These are phyloP conservation scores for Oncopeltus fasciatus DNA, from an alignment of 1,140 invertebrate genomes.

Conservation along the genomic window DNA sequence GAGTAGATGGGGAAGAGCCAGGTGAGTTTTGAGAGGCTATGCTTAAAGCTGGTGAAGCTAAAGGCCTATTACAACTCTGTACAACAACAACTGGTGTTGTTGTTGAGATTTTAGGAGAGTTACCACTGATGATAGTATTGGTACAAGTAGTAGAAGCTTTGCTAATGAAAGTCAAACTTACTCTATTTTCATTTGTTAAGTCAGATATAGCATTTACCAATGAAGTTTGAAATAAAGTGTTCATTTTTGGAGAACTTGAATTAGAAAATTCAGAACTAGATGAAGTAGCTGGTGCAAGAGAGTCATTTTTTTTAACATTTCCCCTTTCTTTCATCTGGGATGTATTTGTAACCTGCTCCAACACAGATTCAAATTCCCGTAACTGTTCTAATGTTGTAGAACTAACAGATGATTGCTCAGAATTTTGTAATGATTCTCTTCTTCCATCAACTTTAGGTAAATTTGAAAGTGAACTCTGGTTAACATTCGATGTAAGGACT, in stretches of 20 bases:
- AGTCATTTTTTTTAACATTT: constrained; percentile 30
- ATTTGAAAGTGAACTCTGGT: constrained; percentile 28
- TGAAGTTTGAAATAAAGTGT: constrained; percentile 16
- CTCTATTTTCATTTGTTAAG: constrained; percentile 18
- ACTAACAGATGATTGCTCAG: constrained; percentile 33
- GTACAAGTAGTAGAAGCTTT: constrained; percentile 13
- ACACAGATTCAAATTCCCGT: constrained; percentile 64
- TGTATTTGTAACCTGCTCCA: constrained; percentile 46
- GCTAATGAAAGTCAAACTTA: constrained; percentile 20
- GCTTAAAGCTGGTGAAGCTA: constrained; percentile 40
- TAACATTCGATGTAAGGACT: constrained; percentile 32
- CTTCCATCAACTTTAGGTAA: constrained; percentile 34
- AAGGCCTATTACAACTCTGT: constrained; percentile 42
- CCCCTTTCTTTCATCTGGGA: constrained; percentile 46
- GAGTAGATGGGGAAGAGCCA: constrained; percentile 31
- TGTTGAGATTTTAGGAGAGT: constrained; percentile 32
- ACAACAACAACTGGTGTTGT: constrained; percentile 43
- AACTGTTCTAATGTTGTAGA: constrained; percentile 56
- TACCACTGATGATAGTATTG: constrained; percentile 13
- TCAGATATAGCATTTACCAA: constrained; percentile 20
- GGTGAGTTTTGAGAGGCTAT: constrained; percentile 46
- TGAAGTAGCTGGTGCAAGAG: constrained; percentile 10
- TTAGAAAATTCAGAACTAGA: constrained; percentile 12
- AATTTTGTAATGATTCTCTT: constrained; percentile 27
- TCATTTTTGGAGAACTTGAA: constrained; percentile 12